Evolutionary conservation across 2,113 vertebrate genomes (phyloP), one percentile per base, ranked within the genome.

Genomic region (Trogon melanurus): DNA sequence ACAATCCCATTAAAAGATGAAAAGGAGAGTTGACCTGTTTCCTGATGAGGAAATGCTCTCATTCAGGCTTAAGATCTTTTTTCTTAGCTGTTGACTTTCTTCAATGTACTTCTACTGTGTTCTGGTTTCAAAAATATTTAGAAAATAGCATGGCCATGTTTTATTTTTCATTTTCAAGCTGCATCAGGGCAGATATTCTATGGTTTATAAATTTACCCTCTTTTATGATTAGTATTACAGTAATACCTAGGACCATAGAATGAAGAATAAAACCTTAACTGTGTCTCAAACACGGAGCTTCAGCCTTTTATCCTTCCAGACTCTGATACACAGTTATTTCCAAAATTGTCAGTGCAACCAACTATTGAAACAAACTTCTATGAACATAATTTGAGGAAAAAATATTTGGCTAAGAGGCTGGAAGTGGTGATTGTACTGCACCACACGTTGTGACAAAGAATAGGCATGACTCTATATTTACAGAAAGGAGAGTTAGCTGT

Each of bases 1-100:
- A 73, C 75, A 96, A 62, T 73, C 78, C 41, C 62, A 85, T 93
- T 93, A 78, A 54, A 89, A 93, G 45, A 32, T 75, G 74, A 94
- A 91, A 89, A 88, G 70, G 44, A 71, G 25, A 66, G 19, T 30
- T 93, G 81, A 93, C 81, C 32, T 79, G 41, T 84, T 89, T 89
- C 47, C 20, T 73, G 27, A 88, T 66, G 27, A 90, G 36, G 21
- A 64, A 69, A 15, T 53, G 23, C 25, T 89, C 13, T 85, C 91
- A 12, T 25, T 21, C 32, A 70, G 34, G 25, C 57, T 58, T 53
- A 54, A 60, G 30, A 20, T n/a, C 45, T 44, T 84, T 81, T 81
- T 92, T 58, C 58, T 84, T 70, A 18, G 25, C 23, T 82, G 7
- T 29, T 58, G 21, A 57, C 79, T 72, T 94, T 45, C 30, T 81